Base-by-base conservation (phyloP, 2,113 vertebrate species). In the Oncorhynchus keta region DNA sequence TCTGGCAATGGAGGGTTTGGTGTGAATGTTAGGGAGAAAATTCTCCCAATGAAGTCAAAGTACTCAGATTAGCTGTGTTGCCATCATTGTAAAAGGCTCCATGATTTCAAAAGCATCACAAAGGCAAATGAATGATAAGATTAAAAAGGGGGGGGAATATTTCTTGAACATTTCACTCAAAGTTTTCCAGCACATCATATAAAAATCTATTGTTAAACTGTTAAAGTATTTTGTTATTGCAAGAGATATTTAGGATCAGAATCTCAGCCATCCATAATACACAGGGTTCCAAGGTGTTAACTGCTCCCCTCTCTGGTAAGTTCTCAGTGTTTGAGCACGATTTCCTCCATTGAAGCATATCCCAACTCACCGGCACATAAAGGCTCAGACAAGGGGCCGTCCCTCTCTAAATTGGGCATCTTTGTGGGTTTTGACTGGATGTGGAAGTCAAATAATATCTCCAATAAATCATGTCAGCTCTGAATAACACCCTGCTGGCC, bases 381-480 rank as follows among this genome's bases (percentile, higher is more conserved):
- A 77, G 32, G 22, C 65, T 14, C 65, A 65, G 66, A 77, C 68
- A n/a, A 48, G 9, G 70, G 68, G 57, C 66, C 13, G 5, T 35
- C 68, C 11, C 74, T 74, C 49, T 62, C 39, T 26, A 16, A 7
- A 76, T 22, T 49, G 8, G 5, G 70, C 39, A 49, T 14, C 18
- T 76, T 68, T 77, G 48, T 74, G 71, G 5, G 14, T 70, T 86
- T 70, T 77, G 84, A 89, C 61, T 75, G 70, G 70, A 67, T 20
- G 28, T 76, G 77, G 76, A 89, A 84, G 78, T 90, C 70, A 81
- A 83, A 86, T 70, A 80, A 84, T 87, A 75, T 87, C 78, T 30
- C 26, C 65, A 73, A 88, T 88, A 84, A 87, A 90, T 92, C 84
- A 88, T 78, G 79, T 85, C 73, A 32, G 66, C 79, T 78, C 75